Base-by-base conservation (phyloP, 64 coral and sea anemone species). In the Cladopsammia gracilis region DNA sequence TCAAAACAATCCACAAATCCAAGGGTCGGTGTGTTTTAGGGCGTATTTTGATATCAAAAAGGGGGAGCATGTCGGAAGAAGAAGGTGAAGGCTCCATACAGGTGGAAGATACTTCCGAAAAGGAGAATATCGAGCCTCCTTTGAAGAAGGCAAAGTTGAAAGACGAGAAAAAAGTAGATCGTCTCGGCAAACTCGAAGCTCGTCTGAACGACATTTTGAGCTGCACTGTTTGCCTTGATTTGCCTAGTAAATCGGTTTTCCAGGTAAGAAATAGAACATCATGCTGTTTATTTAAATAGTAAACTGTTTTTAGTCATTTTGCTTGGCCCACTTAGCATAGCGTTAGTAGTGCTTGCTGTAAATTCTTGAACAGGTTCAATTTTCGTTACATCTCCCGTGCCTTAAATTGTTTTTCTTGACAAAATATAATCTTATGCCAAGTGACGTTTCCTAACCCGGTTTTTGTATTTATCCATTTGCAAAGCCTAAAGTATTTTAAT, bases 221-320 rank as follows among this genome's bases (percentile, higher is more conserved):
- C 83, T 99, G 98, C 70, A 99, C 90, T n/a, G 98, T 99, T 43
- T 99, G 98, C 64, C 88, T 99, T 24, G 91, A 95, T 89, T 88
- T 99, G 83, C 98, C 98, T 34, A 76, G 71, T 71, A 99, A 90
- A 73, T 89, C 88, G 10, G 90, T 99, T n/a, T 99, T 91, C 64
- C 98, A 99, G 91, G 98, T 94, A 25, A 84, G 77, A 73, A 72
- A 9, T 66, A 15, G 19, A 51, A 64, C n/a, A 22, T 80, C 51
- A 64, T 25, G 53, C 52, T 64, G 50, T 75, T 88, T 75, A 52
- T 45, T 60, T 20, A 16, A 58, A 62, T 88, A 62, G 25, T 8
- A 16, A 58, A 51, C 25, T 71, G 16, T 19, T 45, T 58, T 60
- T 20, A 26, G 6, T 48, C 12, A 10, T 20, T 44, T 62, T 62